These are phyloP conservation scores for Hyphantria cunea DNA, from an alignment of 1,140 invertebrate genomes.

Conservation along the genomic window DNA sequence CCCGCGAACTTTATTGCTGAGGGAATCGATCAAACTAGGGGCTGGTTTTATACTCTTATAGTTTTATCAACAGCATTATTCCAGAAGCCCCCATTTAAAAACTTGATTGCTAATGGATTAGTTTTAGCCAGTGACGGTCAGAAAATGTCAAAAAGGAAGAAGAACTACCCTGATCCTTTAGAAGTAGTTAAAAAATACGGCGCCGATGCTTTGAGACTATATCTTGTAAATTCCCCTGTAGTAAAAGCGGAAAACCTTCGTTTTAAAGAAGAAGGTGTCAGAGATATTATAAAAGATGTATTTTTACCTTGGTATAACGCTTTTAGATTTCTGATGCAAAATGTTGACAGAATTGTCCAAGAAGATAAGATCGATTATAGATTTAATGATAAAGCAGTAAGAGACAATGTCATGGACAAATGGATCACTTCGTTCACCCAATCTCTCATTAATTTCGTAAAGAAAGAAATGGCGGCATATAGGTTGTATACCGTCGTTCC, in stretches of 20 bases:
- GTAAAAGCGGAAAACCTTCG: conserved; percentile 97
- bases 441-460: conserved; percentile 93
- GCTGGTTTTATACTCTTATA: conserved; percentile 99
- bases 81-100: conserved; percentile 98
- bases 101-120: conserved; percentile 97
- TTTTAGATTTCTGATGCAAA: conserved; percentile 97
- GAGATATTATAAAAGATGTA: conserved; percentile 98
- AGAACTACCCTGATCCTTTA: conserved; percentile 99
- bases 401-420: conserved; percentile 96
- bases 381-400: conserved; percentile 84
- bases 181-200: conserved; percentile 96
- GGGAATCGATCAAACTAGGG: conserved; percentile 99
- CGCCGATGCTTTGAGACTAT: conserved; percentile 97
- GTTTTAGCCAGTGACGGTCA: conserved; percentile 98
- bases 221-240: conserved; percentile 99
- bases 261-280: conserved; percentile 98
- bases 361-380: conserved; percentile 85
- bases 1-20: conserved; percentile 99
- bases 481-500: conserved; percentile 98
- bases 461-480: conserved; percentile 96
- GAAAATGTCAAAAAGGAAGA: conserved; percentile 99
- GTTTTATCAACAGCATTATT: conserved; percentile 98
- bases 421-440: conserved; percentile 99
- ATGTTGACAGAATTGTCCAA: conserved; percentile 91
- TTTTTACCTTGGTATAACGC: conserved; percentile 99